These are phyloP conservation scores for Melanostigma gelatinosum DNA, from an alignment of 2,113 vertebrate genomes.

Conservation along the genomic window DNA sequence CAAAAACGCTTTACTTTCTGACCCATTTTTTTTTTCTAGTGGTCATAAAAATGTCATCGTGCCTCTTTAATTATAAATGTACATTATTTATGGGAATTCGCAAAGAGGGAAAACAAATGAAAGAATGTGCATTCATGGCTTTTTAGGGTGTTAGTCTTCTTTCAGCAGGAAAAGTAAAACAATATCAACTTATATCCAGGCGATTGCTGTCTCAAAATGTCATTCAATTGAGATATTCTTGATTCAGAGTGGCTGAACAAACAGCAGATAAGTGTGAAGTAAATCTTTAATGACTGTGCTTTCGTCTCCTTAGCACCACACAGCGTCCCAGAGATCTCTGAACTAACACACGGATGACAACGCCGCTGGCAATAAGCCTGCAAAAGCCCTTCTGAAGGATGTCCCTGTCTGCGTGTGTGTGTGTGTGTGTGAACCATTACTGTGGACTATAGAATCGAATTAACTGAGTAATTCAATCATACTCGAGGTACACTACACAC, in stretches of 20 bases:
- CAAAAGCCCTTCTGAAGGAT: slow-evolving; percentile 59
- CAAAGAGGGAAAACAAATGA: slow-evolving; percentile 35
- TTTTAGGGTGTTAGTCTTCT: neutral
- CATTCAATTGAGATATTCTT: neutral
- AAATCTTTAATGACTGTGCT: slow-evolving; percentile 48
- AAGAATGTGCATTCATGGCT: neutral
- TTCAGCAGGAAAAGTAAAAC: neutral
- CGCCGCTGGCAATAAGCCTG: slow-evolving; percentile 50
- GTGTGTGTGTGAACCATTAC: slow-evolving; percentile 49
- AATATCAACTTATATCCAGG: neutral
- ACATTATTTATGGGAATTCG: slow-evolving; percentile 50
- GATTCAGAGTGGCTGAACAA: slow-evolving; percentile 19
- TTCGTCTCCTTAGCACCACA: slow-evolving; percentile 38
- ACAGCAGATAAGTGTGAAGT: slow-evolving; percentile 41
- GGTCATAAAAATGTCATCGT: slow-evolving; percentile 63
- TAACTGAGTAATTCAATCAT: slow-evolving; percentile 78
- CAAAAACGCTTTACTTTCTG: slow-evolving; percentile 52
- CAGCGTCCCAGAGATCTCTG: slow-evolving; percentile 52
- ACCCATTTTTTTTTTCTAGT: slow-evolving; percentile 50
- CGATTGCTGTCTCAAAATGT: neutral
- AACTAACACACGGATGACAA: slow-evolving; percentile 54
- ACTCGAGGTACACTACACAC: slow-evolving; percentile 49
- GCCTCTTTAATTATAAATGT: slow-evolving; percentile 65
- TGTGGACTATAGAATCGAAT: slow-evolving; percentile 71
- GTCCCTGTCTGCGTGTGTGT: slow-evolving; percentile 34